These are phyloP conservation scores for Chiroxiphia lanceolata DNA, from an alignment of 2,797 vertebrate species.

Conservation along the genomic window DNA sequence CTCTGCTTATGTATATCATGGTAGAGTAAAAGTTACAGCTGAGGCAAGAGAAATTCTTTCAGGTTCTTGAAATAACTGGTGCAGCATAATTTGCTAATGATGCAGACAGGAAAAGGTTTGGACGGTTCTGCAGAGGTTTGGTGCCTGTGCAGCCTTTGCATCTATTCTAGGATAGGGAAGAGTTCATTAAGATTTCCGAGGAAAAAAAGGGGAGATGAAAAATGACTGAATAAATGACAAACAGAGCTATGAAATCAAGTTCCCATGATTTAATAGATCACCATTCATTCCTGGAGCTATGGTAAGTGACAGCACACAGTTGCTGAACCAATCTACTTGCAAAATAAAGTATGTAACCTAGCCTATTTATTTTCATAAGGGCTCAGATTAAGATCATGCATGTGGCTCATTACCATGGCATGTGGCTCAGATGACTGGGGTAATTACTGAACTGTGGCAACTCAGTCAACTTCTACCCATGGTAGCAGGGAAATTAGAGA, in stretches of 20 bases:
- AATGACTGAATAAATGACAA: background rate
- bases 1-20: background rate
- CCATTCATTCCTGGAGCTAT: background rate
- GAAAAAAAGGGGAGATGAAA: background rate
- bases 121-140: background rate
- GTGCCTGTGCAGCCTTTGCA: background rate
- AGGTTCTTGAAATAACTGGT: background rate
- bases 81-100: background rate
- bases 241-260: background rate
- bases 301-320: background rate
- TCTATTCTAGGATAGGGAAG: background rate
- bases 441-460: background rate
- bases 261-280: background rate
- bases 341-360: background rate
- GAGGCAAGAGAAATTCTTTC: background rate
- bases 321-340: background rate
- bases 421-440: background rate
- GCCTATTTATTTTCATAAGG: slow-evolving; percentile 23
- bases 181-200: background rate
- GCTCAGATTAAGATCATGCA: background rate
- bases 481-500: background rate
- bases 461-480: background rate
- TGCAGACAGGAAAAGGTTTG: rapidly evolving
- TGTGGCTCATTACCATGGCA: background rate
- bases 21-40: background rate